Evolutionary conservation across 2,113 vertebrate genomes (phyloP), one percentile per base, ranked within the genome.

Genomic region (Sturnus vulgaris): DNA sequence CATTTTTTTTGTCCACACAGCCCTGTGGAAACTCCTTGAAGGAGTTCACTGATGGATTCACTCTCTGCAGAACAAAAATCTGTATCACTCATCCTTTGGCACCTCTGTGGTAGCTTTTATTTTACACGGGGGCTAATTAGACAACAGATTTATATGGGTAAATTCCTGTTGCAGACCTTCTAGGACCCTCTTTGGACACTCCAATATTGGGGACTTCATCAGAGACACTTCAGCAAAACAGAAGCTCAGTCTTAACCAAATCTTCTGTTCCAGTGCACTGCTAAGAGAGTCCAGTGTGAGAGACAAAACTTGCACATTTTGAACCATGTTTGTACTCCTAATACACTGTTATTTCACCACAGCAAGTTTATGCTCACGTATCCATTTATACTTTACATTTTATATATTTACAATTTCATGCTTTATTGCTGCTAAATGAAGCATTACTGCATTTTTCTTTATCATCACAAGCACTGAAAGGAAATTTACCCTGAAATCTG

Each of bases 141-240:
- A 42, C 11, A 68, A 2, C 20, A 60, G 18, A 4, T 72, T 89
- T 64, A 2, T 9, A 1, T 4, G 13, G 50, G 7, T 22, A 10
- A 71, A 24, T 60, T 60, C 31, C 46, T 18, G 4, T 15, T 71
- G 46, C 39, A 59, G 53, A 44, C 7, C 14, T 64, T 15, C 49
- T 11, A 20, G 42, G 23, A 28, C 17, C 11, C 25, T 40, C 9
- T 28, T 27, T 82, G 40, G 25, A 20, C 40, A 33, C 21, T 64
- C 11, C 25, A 44, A 7, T 3, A 11, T 0, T 20, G 63, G 28
- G 20, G n/a, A 53, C 24, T 60, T 57, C 31, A 37, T 83, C 33
- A 61, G n/a, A 31, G 11, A 19, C 5, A 12, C 27, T 47, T 44
- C 4, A 10, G 5, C 8, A 37, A 27, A 86, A 44, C 0, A 0